Evolutionary conservation across 2,797 vertebrate genomes (phyloP).

Genomic region (Myotis vivesi): DNA sequence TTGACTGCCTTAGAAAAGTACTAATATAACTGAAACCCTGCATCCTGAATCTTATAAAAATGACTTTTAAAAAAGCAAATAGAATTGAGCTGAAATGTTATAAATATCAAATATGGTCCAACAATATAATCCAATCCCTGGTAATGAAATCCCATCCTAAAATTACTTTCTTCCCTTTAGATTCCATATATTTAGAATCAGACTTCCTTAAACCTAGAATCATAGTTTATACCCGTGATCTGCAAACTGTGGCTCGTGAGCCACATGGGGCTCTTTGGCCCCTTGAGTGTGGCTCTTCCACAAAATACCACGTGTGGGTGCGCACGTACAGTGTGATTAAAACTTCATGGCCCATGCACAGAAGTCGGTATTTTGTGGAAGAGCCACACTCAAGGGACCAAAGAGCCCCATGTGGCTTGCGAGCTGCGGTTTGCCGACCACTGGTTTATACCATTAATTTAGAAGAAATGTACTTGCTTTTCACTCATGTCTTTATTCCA

Average conservation of each 20-base stretch:
- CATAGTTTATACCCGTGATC: not conserved
- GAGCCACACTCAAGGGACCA: too few species aligned
- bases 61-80: not conserved
- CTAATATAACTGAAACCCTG: not conserved
- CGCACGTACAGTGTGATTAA: too few species aligned
- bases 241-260: too few species aligned
- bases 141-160: not conserved
- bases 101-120: not conserved
- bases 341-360: too few species aligned
- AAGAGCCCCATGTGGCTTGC: too few species aligned
- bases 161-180: not conserved
- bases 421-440: too few species aligned
- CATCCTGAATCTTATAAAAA: not conserved
- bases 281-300: too few species aligned
- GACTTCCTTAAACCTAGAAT: not conserved
- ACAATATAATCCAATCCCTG: not conserved
- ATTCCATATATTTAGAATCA: not conserved
- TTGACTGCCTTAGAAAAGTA: not conserved
- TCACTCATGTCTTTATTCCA: not conserved
- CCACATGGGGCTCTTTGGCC: too few species aligned
- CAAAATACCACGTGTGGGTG: too few species aligned
- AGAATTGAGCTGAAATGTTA: not conserved
- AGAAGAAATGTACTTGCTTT: not conserved
- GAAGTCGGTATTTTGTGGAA: too few species aligned
- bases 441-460: not conserved